Evolutionary conservation across 2,113 vertebrate species (phyloP), one percentile per base, ranked within the genome.

Genomic region (Bubo scandiacus): DNA sequence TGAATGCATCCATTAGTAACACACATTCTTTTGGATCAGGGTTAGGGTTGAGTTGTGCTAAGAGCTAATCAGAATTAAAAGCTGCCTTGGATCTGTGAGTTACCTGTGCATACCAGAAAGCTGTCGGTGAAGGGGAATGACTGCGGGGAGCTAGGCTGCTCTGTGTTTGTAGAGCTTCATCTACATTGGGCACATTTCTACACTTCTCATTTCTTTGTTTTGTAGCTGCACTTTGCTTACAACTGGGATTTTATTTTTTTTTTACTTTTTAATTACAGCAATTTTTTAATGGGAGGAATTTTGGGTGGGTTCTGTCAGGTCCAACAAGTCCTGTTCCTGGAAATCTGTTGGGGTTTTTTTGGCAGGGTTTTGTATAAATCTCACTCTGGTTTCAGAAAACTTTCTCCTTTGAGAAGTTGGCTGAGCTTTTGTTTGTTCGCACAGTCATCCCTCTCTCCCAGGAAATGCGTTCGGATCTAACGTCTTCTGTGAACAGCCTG

Each of bases 11-110:
- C 72, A 57, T 61, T 75, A 72, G 68, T 17, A 62, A 74, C 30
- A 71, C 63, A 42, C 58, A 34, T 54, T 75, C 51, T 88, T 91
- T 68, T 54, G 45, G 55, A 61, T 32, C 2, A 8, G 47, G 30
- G 22, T 65, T 68, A 14, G 74, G 62, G 62, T 51, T 4, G 21
- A 68, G 20, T 19, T 38, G 40, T 63, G 55, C 47, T 51, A 57
- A 80, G 32, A 90, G 65, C 38, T 73, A 78, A 88, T 40, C 12
- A 79, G 68, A 94, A 92, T 84, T 86, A 93, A 90, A 74, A 89
- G 29, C 42, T 78, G 71, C 61, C 42, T 27, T 49, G 68, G 22
- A 22, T 77, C 22, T 72, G 57, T 36, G 52, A 67, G 90, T 71
- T 75, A 63, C n/a, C 65, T 42, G 12, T 34, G 36, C 86, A 38